These are phyloP conservation scores for Sarcophaga caerulescens DNA, from an alignment of 2,888 invertebrate genomes.

Conservation along the genomic window DNA sequence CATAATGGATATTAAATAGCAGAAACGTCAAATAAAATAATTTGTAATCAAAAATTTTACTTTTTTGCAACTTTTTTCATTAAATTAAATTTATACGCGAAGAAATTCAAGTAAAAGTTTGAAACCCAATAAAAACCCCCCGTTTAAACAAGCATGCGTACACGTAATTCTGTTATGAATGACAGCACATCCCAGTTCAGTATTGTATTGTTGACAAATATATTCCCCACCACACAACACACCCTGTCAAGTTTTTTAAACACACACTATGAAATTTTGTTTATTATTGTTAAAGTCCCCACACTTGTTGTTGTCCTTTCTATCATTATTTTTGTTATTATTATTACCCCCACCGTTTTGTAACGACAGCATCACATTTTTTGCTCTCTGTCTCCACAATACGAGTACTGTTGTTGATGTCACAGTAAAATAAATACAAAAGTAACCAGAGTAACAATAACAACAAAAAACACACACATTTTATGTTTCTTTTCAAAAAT, in stretches of 20 bases:
- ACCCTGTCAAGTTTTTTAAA: not conserved
- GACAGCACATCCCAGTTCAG: slow-evolving; percentile 36
- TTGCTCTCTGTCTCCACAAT: too few species aligned
- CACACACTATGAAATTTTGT: slow-evolving; percentile 1
- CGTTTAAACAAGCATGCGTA: slow-evolving; percentile 55
- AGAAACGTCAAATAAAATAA: too few species aligned
- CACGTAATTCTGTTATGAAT: slow-evolving; percentile 42
- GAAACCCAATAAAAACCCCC: too few species aligned
- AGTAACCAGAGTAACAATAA: not conserved
- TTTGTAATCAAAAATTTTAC: too few species aligned
- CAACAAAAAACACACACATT: not conserved
- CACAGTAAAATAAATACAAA: too few species aligned
- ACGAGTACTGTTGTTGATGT: too few species aligned
- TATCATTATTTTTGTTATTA: not conserved
- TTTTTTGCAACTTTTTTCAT: too few species aligned
- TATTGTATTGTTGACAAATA: not conserved
- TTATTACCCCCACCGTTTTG: not conserved
- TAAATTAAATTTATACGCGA: too few species aligned
- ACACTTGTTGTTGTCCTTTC: slow-evolving; percentile 36
- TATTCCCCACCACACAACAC: not conserved
- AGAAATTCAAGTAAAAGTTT: too few species aligned
- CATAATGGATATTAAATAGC: too few species aligned
- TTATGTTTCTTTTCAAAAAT: not conserved
- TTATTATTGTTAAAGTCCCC: slow-evolving; percentile 12
- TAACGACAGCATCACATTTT: too few species aligned